Evolutionary conservation across 2,113 vertebrate species (phyloP), one percentile per base, ranked within the genome.

Genomic region (Dromaius novaehollandiae): DNA sequence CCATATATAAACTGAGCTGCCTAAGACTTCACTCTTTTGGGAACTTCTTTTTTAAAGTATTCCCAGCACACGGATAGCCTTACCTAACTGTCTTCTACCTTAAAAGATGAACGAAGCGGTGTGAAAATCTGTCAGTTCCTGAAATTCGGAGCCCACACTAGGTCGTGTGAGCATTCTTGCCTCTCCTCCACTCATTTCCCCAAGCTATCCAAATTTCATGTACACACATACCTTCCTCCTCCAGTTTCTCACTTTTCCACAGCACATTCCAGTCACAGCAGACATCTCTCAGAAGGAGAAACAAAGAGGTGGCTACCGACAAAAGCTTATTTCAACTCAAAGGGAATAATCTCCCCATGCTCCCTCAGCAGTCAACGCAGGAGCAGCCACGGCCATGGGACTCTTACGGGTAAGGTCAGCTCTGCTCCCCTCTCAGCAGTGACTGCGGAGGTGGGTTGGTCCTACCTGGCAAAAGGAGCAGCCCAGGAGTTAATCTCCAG

Each of bases 351-450:
- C 40, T 87, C 55, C 38, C 4, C 9, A 9, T 17, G 55, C n/a
- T 64, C 24, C 70, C 28, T 36, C n/a, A 36, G 55, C 30, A 3
- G 34, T 21, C 76, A n/a, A 28, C n/a, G 69, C 18, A 38, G 76
- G 44, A 63, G 9, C 0, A 2, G 46, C 14, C 61, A 18, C 15
- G n/a, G 55, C 90, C 46, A 28, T 2, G 8, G 1, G 4, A 6
- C 40, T 12, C 13, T 42, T 40, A 14, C 11, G 7, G 24, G 9
- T 32, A 32, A 5, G n/a, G n/a, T 86, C 36, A 36, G 51, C 20
- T 40, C 73, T 40, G 3, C 32, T 42, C 32, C 34, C 19, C 14
- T 24, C 22, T 83, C 14, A 24, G 38, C 64, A 24, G 22, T 38
- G 22, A 46, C 38, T 50, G 11, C 36, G 38, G 48, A 55, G 30